Evolutionary conservation across 1,140 invertebrate species (phyloP).

Genomic region (Megalonaias nervosa): DNA sequence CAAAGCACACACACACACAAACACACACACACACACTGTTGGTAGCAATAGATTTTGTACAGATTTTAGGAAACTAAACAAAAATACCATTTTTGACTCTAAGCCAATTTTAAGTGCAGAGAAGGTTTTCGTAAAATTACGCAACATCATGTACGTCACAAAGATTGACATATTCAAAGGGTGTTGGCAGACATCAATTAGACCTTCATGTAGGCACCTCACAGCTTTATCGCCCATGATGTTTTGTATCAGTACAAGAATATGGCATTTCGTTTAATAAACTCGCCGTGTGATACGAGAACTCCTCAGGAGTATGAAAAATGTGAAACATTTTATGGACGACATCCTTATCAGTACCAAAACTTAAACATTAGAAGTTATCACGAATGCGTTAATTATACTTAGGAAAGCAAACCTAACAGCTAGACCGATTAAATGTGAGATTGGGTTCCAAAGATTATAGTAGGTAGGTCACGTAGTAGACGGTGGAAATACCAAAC

Average conservation of each 20-base stretch:
- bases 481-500: constrained; percentile 3
- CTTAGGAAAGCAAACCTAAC: constrained; percentile 5
- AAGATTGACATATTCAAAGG: constrained; percentile 35
- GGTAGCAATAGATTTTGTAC: constrained; percentile 49
- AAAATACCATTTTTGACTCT: constrained; percentile 29
- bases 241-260: constrained; percentile 15
- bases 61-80: no score
- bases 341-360: constrained; percentile 12
- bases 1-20: no score
- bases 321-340: constrained; percentile 44
- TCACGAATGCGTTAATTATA: neutral
- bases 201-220: constrained; percentile 3
- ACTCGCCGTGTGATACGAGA: constrained; percentile 39
- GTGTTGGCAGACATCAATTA: constrained; percentile 23
- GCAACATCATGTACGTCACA: neutral
- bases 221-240: constrained; percentile 15
- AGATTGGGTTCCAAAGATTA: neutral
- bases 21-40: no score
- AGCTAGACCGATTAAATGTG: neutral
- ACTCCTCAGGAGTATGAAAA: constrained; percentile 49
- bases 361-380: neutral
- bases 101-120: constrained; percentile 43
- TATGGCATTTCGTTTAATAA: constrained; percentile 41
- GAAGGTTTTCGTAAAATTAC: constrained; percentile 24
- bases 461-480: neutral